Percentiles rank a stretch among this genome's conserved stretches.
These are phyloP conservation scores for Agrochola macilenta DNA, from an alignment of 2,888 invertebrate species.

Conservation along the genomic window DNA sequence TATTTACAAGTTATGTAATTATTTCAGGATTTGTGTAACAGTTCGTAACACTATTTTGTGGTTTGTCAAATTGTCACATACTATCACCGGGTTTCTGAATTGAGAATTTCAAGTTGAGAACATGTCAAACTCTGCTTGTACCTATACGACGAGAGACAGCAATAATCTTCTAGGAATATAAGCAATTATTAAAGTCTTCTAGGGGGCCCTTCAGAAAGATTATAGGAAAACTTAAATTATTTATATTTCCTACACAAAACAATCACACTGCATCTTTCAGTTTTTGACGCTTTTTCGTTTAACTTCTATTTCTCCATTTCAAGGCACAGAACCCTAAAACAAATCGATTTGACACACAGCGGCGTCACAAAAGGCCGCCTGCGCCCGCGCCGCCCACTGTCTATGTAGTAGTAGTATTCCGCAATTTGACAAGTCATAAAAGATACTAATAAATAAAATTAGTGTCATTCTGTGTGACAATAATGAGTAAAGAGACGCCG, in stretches of 20 bases:
- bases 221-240: neutral
- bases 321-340: conserved; percentile 69
- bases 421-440: conserved; percentile 85
- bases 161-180: neutral
- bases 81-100: neutral
- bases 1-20: too few relatives aligned
- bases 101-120: too few relatives aligned
- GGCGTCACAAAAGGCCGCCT: conserved; percentile 70
- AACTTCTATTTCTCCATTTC: conserved; percentile 20
- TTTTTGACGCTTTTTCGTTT: neutral
- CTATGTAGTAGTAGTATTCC: conserved; percentile 74
- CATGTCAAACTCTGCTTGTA: too few relatives aligned
- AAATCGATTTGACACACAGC: conserved; percentile 80
- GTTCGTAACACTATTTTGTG: neutral
- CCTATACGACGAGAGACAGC: neutral
- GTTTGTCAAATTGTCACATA: neutral
- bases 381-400: conserved; percentile 64
- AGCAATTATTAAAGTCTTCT: neutral
- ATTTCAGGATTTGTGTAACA: neutral
- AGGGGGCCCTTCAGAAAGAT: neutral
- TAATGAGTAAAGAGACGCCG: conserved; percentile 77
- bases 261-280: neutral
- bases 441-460: conserved; percentile 89
- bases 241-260: neutral
- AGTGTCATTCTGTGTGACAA: conserved; percentile 78